Evolutionary conservation across 2,888 invertebrate genomes (phyloP), one percentile per base, ranked within the genome.

Genomic region (Eupithecia subumbrata): DNA sequence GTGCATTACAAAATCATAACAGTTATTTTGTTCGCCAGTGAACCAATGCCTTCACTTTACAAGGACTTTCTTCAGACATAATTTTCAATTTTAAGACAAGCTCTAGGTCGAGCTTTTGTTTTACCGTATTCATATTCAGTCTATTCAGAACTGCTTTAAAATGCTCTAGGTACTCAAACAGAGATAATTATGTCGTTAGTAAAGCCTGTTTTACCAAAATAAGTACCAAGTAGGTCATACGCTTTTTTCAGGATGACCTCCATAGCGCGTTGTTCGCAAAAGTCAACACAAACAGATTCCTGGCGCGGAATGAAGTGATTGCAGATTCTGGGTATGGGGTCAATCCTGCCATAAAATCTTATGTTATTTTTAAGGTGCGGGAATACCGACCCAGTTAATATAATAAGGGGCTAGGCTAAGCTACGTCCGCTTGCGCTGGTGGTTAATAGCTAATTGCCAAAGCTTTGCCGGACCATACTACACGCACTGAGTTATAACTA

Each of bases 1-100:
- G 37, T 72, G 52, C 68, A 73, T 73, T 71, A 71, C 73, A 71
- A 70, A 70, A 18, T n/a, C 60, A 69, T 37, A 34, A 63, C 40
- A 70, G 69, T 74, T 67, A 56, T 60, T 66, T 73, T 69, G 66
- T 43, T 74, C 34, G 34, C 60, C 14, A 72, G 48, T 67, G 5
- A 14, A 60, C 71, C 71, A 76, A 76, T 77, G 77, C 77, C 70
- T 71, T 77, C 73, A 71, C 68, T 45, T 72, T 71, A 67, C 68
- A 78, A 74, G 74, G 76, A 63, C 56, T 5, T 11, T n/a, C 43
- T 56, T 60, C 22, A 34, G 45, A 52, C 18, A 22, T 30, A 18
- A 22, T n/a, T 56, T 63, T 60, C 16, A 22, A 52, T 64, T 70
- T 71, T 18, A 71, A n/a, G 16, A 30, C 30, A 71, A 63, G 52